Base-by-base conservation (phyloP, 2,888 invertebrate genomes). In the Cremastinae sp. region DNA sequence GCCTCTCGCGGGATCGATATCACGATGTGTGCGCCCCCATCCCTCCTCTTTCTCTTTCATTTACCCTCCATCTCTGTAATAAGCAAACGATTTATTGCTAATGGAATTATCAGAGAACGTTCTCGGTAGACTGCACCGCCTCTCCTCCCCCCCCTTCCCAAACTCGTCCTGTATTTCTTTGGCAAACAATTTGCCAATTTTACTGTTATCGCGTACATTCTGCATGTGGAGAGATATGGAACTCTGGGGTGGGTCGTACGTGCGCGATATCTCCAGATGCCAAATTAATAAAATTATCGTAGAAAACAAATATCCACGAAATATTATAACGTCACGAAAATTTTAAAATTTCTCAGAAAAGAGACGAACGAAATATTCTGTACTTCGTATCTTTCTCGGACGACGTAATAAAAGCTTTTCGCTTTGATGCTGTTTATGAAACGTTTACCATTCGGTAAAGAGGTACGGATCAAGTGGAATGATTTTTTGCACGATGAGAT, bases 61-160 rank as follows among this genome's bases (percentile, higher is more conserved):
- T 28, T 28, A 28, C 14, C 58, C 37, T n/a, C 16, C 45, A 28
- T 47, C 18, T 14, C 14, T 35, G 74, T 74, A 69, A 74, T 69
- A 74, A 74, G 53, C 62, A 35, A 56, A 59, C 49, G 68, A 74
- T 68, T 74, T 68, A 74, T 74, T 74, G 74, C 68, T 74, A 69
- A 74, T 74, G 74, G 68, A 68, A 68, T 74, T 68, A 69, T 62
- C 62, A 39, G 68, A 28, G 62, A 69, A 74, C 49, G 41, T 45
- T 59, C 12, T 62, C 20, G 41, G 10, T 9, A n/a, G 28, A 28
- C 2, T 28, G 28, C 2, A 3, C 2, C 5, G 5, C 28, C 5
- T 28, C 28, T 5, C 2, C 28, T 28, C n/a, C n/a, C 2, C 5
- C 2, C 28, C 5, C 5, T 5, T 5, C 2, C 28, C 5, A 28